phyloP scores from a whole-genome alignment of 2,888 invertebrate species.

The Scaptomyza reducta region DNA sequence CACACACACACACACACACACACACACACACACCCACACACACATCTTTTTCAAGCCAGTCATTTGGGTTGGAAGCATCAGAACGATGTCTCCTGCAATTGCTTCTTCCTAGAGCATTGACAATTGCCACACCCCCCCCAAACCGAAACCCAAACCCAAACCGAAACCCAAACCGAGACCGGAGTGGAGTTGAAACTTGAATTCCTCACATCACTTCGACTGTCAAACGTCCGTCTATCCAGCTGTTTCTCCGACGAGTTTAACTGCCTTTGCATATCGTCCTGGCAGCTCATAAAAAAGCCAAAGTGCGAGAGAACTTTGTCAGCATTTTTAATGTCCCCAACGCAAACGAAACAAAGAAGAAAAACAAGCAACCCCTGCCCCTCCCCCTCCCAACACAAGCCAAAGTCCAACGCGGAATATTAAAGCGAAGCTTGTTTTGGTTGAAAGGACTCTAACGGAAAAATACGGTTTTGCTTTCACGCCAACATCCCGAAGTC shows the following conservation, averaged over 20 bases:
- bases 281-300: conserved; percentile 55
- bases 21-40: conserved; percentile 35
- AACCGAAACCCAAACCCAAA: neutral
- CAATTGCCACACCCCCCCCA: conserved; percentile 21
- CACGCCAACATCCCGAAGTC: neutral
- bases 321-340: conserved; percentile 40
- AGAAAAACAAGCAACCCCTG: too few species aligned
- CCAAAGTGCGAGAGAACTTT: conserved; percentile 45
- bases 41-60: conserved; percentile 24
- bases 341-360: neutral
- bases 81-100: conserved; percentile 24
- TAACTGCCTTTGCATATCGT: conserved; percentile 40
- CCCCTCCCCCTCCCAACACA: too few species aligned
- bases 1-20: conserved; percentile 45
- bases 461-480: neutral
- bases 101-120: conserved; percentile 28
- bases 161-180: too few species aligned
- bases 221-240: too few species aligned
- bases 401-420: neutral
- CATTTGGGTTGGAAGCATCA: neutral
- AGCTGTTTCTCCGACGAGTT: conserved; percentile 13
- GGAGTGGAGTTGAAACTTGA: neutral
- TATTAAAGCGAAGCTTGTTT: too few species aligned
- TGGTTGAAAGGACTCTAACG: too few species aligned
- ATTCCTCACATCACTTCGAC: conserved; percentile 9